phyloP scores from a whole-genome alignment of 2,888 invertebrate species.

The Taphrorychus bicolor region DNA sequence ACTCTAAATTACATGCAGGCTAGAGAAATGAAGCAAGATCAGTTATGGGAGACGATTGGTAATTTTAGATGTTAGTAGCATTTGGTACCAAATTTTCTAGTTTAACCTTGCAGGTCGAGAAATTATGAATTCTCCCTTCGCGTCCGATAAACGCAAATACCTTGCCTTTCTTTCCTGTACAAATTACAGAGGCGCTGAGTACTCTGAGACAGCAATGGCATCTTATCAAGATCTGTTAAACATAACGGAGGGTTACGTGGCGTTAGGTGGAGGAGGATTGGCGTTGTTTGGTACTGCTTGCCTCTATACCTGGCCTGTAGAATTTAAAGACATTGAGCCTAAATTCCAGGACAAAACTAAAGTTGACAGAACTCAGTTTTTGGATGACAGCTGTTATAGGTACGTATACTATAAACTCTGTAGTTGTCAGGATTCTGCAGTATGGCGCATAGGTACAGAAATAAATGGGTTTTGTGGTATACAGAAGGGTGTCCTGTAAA shows the following conservation, averaged over 20 bases:
- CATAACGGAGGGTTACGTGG: constrained; percentile 83
- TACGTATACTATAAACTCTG: constrained; percentile 48
- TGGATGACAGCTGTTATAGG: constrained; percentile 93
- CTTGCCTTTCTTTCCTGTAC: constrained; percentile 90
- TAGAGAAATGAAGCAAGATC: constrained; percentile 74
- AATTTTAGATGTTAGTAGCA: background rate
- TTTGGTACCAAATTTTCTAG: background rate
- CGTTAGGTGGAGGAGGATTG: constrained; percentile 89
- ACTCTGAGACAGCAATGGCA: constrained; percentile 62
- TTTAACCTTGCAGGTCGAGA: constrained; percentile 78
- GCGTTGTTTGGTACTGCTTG: constrained; percentile 91
- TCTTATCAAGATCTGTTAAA: constrained; percentile 74
- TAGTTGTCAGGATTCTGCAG: too few species aligned
- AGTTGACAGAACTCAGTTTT: constrained; percentile 75
- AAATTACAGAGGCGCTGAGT: constrained; percentile 55
- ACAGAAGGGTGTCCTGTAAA: too few species aligned
- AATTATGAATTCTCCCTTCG: constrained; percentile 74
- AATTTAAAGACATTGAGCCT: constrained; percentile 70
- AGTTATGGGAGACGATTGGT: constrained; percentile 73
- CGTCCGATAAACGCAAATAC: constrained; percentile 78
- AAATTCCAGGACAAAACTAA: constrained; percentile 67
- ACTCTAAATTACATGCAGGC: constrained; percentile 74
- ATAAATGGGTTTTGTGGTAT: too few species aligned
- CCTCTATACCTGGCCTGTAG: constrained; percentile 88
- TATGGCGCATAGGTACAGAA: too few species aligned